Percentiles rank a stretch among this genome's conserved stretches.
Evolutionary conservation across 2,888 invertebrate species (phyloP).

Genomic region (Diaphora mendica): DNA sequence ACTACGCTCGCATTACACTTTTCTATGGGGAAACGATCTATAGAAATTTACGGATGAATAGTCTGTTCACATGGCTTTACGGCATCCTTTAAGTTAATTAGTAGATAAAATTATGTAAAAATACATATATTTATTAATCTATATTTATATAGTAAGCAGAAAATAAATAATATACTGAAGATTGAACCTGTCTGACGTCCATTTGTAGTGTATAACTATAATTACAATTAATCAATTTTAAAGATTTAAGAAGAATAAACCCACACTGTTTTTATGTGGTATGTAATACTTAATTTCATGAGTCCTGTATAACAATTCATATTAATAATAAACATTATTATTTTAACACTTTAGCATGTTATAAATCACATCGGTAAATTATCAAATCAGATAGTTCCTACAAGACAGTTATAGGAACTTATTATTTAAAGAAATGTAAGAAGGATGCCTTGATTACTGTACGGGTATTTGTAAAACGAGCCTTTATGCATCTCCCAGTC

Average conservation of each 20-base stretch:
- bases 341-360: background rate
- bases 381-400: background rate
- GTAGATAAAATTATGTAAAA: background rate
- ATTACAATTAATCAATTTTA: too few relatives aligned
- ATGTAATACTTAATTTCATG: too few relatives aligned
- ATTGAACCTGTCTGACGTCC: background rate
- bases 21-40: background rate
- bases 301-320: background rate
- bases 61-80: background rate
- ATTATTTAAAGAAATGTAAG: background rate
- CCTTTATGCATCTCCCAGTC: background rate
- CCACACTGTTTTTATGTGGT: too few relatives aligned
- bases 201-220: too few relatives aligned
- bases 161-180: background rate
- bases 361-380: background rate
- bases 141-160: background rate
- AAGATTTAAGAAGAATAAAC: too few relatives aligned
- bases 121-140: background rate
- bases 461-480: background rate
- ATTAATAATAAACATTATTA: background rate
- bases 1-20: background rate
- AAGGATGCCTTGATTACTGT: background rate
- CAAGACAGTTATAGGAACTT: background rate
- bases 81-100: background rate
- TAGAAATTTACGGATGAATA: background rate